Evolutionary conservation across 2,113 vertebrate genomes (phyloP).

Genomic region (Arizona elegans): DNA sequence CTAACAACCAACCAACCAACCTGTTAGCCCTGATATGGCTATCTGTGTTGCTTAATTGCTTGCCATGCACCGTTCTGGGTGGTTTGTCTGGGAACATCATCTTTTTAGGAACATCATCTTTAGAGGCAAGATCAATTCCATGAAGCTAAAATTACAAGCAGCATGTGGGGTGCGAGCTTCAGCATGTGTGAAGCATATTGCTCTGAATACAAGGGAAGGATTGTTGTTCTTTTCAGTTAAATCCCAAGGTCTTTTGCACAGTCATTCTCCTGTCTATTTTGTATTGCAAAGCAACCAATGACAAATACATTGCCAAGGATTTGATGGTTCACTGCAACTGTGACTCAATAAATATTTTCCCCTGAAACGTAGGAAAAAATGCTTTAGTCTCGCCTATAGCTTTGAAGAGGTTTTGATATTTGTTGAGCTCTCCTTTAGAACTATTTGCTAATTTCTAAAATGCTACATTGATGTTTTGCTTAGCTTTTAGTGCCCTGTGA

Average conservation of each 20-base stretch:
- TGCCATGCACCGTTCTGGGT: background rate
- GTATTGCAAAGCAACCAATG: background rate
- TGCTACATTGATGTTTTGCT: background rate
- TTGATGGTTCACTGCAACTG: slow-evolving; percentile 25
- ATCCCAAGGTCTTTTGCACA: background rate
- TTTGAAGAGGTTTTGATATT: background rate
- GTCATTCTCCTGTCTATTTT: accelerated
- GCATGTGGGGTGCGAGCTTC: background rate
- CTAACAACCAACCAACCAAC: background rate
- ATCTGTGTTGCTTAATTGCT: background rate
- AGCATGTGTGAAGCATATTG: too few relatives aligned
- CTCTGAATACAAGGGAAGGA: background rate
- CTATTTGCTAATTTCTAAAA: slow-evolving; percentile 34
- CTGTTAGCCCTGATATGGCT: background rate
- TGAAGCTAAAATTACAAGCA: background rate
- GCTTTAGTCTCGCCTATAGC: background rate
- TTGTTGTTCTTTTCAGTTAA: background rate
- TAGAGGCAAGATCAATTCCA: background rate
- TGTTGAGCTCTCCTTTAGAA: slow-evolving; percentile 34
- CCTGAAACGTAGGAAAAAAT: background rate
- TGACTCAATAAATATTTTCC: slow-evolving; percentile 19
- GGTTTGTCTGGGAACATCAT: background rate
- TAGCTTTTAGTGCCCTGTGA: slow-evolving; percentile 48
- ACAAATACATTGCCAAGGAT: slow-evolving; percentile 2
- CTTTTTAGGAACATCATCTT: background rate